Percentiles rank a stretch among this genome's conserved stretches.
phyloP scores from a whole-genome alignment of 2,888 invertebrate genomes.

The Adelognathus sp. region DNA sequence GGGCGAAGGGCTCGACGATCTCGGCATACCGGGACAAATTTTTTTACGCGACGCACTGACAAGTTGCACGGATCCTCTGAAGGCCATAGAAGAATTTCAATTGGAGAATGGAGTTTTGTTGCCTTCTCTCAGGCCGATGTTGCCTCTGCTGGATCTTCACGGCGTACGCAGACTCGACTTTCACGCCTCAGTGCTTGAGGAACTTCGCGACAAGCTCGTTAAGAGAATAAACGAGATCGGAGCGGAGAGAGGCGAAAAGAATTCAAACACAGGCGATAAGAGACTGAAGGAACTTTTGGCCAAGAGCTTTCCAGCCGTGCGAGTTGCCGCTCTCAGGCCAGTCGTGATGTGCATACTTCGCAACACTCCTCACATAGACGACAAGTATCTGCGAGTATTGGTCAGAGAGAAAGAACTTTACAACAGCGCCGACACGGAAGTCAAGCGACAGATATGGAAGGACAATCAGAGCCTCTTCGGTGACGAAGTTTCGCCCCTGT shows the following conservation, averaged over 20 bases:
- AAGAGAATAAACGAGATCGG: slow-evolving; percentile 92
- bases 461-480: slow-evolving; percentile 98
- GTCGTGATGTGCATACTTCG: slow-evolving; percentile 97
- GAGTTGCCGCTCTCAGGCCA: slow-evolving; percentile 94
- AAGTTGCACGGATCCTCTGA: slow-evolving; percentile 97
- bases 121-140: slow-evolving; percentile 96
- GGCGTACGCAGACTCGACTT: slow-evolving; percentile 96
- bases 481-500: slow-evolving; percentile 97
- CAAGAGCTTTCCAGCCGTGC: slow-evolving; percentile 96
- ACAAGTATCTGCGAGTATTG: slow-evolving; percentile 90
- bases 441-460: slow-evolving; percentile 99
- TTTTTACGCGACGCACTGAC: slow-evolving; percentile 94
- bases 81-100: slow-evolving; percentile 99
- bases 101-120: slow-evolving; percentile 95
- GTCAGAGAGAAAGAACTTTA: slow-evolving; percentile 95
- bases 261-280: slow-evolving; percentile 88
- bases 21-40: slow-evolving; percentile 93
- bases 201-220: slow-evolving; percentile 83
- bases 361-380: slow-evolving; percentile 96
- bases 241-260: slow-evolving; percentile 82
- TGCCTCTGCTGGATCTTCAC: slow-evolving; percentile 96
- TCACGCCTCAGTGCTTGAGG: slow-evolving; percentile 95
- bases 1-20: slow-evolving; percentile 89
- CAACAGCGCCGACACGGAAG: slow-evolving; percentile 96
- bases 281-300: slow-evolving; percentile 94